These are phyloP conservation scores for Orthonevra nobilis DNA, from an alignment of 2,888 invertebrate genomes.

Conservation along the genomic window DNA sequence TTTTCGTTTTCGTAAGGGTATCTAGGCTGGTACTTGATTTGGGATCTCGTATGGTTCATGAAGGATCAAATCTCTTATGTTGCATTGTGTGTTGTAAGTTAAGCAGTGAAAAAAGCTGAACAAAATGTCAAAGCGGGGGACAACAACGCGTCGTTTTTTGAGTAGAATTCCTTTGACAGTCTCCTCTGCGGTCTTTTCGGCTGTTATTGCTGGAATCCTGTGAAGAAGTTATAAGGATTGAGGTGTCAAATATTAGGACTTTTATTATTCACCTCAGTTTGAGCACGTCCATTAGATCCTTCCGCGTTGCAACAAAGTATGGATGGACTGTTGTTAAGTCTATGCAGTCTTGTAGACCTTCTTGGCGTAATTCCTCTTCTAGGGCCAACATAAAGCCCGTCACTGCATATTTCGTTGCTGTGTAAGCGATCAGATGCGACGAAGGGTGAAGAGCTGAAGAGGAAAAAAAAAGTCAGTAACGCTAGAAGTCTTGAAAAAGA, in stretches of 20 bases:
- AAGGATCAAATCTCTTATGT: constrained; percentile 58
- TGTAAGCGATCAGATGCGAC: constrained; percentile 71
- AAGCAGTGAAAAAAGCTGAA: constrained; percentile 30
- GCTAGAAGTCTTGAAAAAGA: background rate
- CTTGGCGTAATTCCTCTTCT: constrained; percentile 73
- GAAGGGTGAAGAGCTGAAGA: constrained; percentile 57
- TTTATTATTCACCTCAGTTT: constrained; percentile 59
- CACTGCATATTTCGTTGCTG: constrained; percentile 76
- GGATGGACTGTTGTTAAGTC: constrained; percentile 73
- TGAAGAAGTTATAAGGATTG: background rate
- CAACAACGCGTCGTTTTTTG: constrained; percentile 48
- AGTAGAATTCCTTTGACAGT: constrained; percentile 65
- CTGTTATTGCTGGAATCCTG: constrained; percentile 67
- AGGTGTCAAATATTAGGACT: too few relatives aligned
- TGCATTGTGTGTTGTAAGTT: constrained; percentile 46
- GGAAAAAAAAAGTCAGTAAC: background rate
- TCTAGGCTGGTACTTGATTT: too few relatives aligned
- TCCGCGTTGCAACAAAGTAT: constrained; percentile 74
- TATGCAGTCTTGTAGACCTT: constrained; percentile 58
- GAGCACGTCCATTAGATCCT: constrained; percentile 69
- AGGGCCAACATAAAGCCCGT: constrained; percentile 74
- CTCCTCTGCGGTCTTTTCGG: constrained; percentile 54
- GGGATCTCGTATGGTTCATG: constrained; percentile 57
- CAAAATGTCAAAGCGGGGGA: constrained; percentile 48
- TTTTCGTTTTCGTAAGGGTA: too few relatives aligned